Evolutionary conservation across 2,113 vertebrate genomes (phyloP), one percentile per base, ranked within the genome.

Genomic region (Vireo altiloquus): DNA sequence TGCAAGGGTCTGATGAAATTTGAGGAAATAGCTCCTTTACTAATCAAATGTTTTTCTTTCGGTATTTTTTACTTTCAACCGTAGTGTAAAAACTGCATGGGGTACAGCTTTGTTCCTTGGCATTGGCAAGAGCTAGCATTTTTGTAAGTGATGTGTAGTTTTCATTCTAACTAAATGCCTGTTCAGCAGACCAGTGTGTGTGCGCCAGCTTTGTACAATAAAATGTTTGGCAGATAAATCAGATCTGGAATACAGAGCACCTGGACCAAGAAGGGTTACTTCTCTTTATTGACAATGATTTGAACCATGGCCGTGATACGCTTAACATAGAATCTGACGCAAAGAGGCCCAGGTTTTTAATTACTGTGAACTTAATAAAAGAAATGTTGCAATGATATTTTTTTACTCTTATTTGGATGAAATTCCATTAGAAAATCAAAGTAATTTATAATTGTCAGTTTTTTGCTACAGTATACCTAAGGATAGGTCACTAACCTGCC

Each of bases 11-110:
- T 90, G 85, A 64, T 93, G 90, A 92, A 96, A 94, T 93, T 46
- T 93, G 90, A 96, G 94, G 90, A 96, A 96, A 90, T 94, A 89
- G 72, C 64, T 97, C 80, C 88, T 96, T 95, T 78, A 93, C 83
- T 95, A 87, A 96, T 96, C 71, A 88, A 93, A 83, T 95, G 82
- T 93, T 97, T 95, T 96, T 94, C 92, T 96, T 97, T 86, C 93
- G 86, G 6, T 89, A 59, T 87, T 90, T 97, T 95, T 95, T 72
- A 89, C 90, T 95, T 96, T 69, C 82, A 84, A 83, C 54, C 0
- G 0, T 94, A 79, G 76, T 56, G 46, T 94, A 95, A 87, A 92
- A 93, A 52, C 94, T 79, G 80, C 76, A 93, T 92, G 94, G 87
- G 93, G 92, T 94, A 56, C 44, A 79, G 85, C 76, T 96, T 95